Percentiles rank a stretch among this genome's conserved stretches.
Conservation (phyloP, 1,140 invertebrate genomes). For the Berghia stephanieae region DNA sequence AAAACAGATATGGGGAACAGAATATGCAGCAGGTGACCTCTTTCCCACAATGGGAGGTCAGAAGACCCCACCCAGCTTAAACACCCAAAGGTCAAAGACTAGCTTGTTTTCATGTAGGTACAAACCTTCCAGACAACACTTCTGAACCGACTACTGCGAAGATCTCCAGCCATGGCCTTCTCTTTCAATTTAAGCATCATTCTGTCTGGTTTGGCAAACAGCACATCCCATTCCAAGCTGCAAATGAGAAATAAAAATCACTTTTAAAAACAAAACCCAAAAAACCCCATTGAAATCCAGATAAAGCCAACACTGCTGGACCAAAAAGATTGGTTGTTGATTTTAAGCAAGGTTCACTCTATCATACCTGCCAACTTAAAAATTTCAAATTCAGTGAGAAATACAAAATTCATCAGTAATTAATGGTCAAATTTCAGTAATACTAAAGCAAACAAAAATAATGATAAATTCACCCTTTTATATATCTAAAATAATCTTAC, state of each 20-base stretch:
- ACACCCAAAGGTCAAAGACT: neutral
- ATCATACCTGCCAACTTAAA: neutral
- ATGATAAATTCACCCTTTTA: no score
- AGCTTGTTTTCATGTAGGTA: neutral
- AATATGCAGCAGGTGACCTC: no score
- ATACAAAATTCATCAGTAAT: no score
- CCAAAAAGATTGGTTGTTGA: neutral
- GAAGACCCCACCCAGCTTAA: no score
- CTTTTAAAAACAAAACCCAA: no score
- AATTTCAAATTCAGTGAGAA: no score
- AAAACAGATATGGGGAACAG: neutral
- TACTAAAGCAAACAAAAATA: no score
- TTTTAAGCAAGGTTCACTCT: neutral
- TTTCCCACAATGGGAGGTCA: no score
- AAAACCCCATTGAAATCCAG: neutral
- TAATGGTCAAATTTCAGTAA: no score
- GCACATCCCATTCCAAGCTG: constrained; percentile 64
- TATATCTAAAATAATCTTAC: no score
- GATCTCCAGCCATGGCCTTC: constrained; percentile 54
- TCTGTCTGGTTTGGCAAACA: constrained; percentile 54
- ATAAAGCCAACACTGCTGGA: neutral
- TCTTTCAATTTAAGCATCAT: constrained; percentile 52
- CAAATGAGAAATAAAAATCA: constrained; percentile 34
- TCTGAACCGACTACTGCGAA: constrained; percentile 63
- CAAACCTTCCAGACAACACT: constrained; percentile 65